These are phyloP conservation scores for Desoria tigrina DNA, from an alignment of 2,888 invertebrate genomes.

Conservation along the genomic window DNA sequence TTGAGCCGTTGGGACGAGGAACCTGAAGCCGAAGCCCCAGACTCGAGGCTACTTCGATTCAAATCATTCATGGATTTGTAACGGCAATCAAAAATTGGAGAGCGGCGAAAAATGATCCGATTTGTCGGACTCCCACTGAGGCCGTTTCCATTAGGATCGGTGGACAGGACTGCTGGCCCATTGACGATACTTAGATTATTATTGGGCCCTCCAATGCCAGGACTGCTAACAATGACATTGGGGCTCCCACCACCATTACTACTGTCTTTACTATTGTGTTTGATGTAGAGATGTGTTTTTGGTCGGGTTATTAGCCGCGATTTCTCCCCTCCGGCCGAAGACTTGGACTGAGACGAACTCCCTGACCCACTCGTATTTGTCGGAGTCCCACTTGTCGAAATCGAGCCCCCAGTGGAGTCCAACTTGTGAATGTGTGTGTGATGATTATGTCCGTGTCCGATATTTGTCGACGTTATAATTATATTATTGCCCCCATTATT, in stretches of 20 bases:
- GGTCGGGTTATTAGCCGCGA: constrained; percentile 23
- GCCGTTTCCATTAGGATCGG: constrained; percentile 36
- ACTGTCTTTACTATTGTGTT: constrained; percentile 34
- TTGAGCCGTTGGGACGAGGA: constrained; percentile 7
- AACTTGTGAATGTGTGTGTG: constrained; percentile 11
- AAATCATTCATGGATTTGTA: constrained; percentile 53
- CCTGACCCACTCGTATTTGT: constrained; percentile 44
- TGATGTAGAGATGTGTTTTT: constrained; percentile 43
- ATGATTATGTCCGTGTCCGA: too few species aligned
- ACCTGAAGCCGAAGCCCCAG: constrained; percentile 33
- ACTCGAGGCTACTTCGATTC: constrained; percentile 39
- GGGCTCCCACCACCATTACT: constrained; percentile 17
- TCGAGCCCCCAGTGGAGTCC: constrained; percentile 38
- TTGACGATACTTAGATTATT: constrained; percentile 2
- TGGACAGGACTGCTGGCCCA: background rate
- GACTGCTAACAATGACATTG: constrained; percentile 14
- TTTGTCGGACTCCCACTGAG: constrained; percentile 48
- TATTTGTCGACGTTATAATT: background rate
- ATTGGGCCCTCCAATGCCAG: constrained; percentile 19
- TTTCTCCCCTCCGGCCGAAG: constrained; percentile 30
- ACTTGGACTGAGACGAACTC: constrained; percentile 27
- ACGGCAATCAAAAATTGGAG: constrained; percentile 50
- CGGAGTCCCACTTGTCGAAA: constrained; percentile 33
- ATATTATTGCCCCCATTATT: background rate
- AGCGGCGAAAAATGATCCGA: constrained; percentile 48